Percentiles rank a stretch among this genome's conserved stretches.
Conservation (phyloP, 1,140 invertebrate species). For the Drosophila bocqueti region DNA sequence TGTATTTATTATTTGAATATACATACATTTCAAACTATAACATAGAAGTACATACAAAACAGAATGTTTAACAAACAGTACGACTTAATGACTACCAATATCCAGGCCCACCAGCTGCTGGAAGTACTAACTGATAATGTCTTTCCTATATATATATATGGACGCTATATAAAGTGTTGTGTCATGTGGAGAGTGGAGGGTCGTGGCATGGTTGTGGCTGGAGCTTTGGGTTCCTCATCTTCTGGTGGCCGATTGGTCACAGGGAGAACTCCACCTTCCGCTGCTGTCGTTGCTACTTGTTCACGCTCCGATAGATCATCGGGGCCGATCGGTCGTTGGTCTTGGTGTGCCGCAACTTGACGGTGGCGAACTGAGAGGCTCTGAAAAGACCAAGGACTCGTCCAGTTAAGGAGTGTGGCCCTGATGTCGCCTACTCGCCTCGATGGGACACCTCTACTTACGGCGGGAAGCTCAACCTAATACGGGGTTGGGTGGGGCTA, state of each 20-base stretch:
- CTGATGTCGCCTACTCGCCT: background rate
- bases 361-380: conserved; percentile 93
- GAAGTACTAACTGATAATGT: conserved; percentile 56
- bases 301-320: conserved; percentile 86
- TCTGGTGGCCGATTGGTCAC: conserved; percentile 34
- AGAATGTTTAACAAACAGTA: conserved; percentile 76
- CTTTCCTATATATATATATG: conserved; percentile 17
- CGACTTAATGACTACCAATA: conserved; percentile 79
- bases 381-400: conserved; percentile 86
- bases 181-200: conserved; percentile 19
- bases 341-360: conserved; percentile 93
- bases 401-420: conserved; percentile 31
- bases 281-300: conserved; percentile 83
- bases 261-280: conserved; percentile 75
- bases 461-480: conserved; percentile 25
- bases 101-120: conserved; percentile 57
- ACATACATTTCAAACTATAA: conserved; percentile 71
- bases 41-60: conserved; percentile 62
- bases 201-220: conserved; percentile 34
- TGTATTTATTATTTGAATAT: conserved; percentile 67
- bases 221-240: conserved; percentile 30
- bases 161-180: conserved; percentile 29
- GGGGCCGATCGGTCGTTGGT: conserved; percentile 94
- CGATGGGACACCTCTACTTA: conserved; percentile 36
- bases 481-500: conserved; percentile 27